Evolutionary conservation across 2,797 vertebrate genomes (phyloP).

Genomic region (Eulemur albifrons): DNA sequence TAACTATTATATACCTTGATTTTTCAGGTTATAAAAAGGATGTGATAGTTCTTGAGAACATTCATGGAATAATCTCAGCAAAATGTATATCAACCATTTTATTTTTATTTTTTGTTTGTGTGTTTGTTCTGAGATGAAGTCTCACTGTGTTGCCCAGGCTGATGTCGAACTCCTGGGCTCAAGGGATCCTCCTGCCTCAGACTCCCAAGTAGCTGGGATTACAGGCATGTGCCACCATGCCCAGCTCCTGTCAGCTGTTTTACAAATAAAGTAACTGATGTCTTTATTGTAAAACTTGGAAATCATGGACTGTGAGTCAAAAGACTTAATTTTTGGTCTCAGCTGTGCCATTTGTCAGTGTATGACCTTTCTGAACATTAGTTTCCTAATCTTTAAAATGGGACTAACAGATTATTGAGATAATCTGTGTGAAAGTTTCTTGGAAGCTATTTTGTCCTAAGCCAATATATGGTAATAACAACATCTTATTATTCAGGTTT

Average conservation of each 20-base stretch:
- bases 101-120: no score
- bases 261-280: neutral
- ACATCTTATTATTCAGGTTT: neutral
- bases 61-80: neutral
- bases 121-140: neutral
- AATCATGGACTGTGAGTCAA: neutral
- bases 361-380: neutral
- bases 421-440: neutral
- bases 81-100: neutral
- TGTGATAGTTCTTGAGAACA: neutral
- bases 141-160: neutral
- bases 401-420: neutral
- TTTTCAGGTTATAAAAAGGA: neutral
- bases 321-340: neutral
- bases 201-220: neutral
- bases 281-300: neutral
- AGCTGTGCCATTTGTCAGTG: neutral
- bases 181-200: neutral
- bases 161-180: neutral
- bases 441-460: neutral
- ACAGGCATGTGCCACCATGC: neutral
- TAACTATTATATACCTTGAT: neutral
- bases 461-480: neutral
- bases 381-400: constrained; percentile 22
- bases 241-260: neutral